Percentiles rank a stretch among this genome's conserved stretches.
Evolutionary conservation across 1,140 invertebrate genomes (phyloP).

Genomic region (Ladona fulva): DNA sequence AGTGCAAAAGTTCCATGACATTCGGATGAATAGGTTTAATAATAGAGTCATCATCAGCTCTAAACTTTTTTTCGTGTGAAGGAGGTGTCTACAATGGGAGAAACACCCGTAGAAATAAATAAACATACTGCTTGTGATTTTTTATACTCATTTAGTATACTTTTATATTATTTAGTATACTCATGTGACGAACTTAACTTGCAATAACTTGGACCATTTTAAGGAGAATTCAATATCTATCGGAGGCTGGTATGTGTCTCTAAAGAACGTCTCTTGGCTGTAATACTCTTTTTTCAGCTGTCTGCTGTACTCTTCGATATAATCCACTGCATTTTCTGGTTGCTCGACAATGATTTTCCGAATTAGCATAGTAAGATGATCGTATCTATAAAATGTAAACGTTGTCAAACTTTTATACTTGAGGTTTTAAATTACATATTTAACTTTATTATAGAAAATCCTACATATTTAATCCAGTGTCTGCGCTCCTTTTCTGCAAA

Average conservation of each 20-base stretch:
- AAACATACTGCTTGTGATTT: no score
- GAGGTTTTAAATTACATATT: not conserved
- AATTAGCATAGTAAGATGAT: conserved; percentile 49
- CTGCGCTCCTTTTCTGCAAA: not conserved
- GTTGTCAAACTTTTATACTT: no score
- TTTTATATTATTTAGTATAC: no score
- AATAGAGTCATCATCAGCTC: conserved; percentile 39
- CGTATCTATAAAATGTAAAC: conserved; percentile 38
- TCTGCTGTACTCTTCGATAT: conserved; percentile 54
- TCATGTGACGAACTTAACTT: no score
- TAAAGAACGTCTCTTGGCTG: conserved; percentile 42
- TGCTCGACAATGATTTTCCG: conserved; percentile 48
- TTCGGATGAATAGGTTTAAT: conserved; percentile 30
- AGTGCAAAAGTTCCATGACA: conserved; percentile 41
- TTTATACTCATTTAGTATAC: no score
- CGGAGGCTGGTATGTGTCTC: conserved; percentile 44
- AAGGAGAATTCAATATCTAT: conserved; percentile 37
- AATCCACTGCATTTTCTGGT: conserved; percentile 50
- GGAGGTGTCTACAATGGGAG: no score
- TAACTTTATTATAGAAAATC: not conserved
- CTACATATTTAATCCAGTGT: not conserved
- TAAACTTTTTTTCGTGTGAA: conserved; percentile 28
- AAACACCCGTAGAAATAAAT: no score
- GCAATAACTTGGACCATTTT: conserved; percentile 37
- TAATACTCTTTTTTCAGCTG: conserved; percentile 50